A percentile compares a stretch with the other conserved stretches of the same genome.
These are phyloP conservation scores for Drosophila busckii DNA, from an alignment of 1,140 invertebrate genomes.

Conservation along the genomic window DNA sequence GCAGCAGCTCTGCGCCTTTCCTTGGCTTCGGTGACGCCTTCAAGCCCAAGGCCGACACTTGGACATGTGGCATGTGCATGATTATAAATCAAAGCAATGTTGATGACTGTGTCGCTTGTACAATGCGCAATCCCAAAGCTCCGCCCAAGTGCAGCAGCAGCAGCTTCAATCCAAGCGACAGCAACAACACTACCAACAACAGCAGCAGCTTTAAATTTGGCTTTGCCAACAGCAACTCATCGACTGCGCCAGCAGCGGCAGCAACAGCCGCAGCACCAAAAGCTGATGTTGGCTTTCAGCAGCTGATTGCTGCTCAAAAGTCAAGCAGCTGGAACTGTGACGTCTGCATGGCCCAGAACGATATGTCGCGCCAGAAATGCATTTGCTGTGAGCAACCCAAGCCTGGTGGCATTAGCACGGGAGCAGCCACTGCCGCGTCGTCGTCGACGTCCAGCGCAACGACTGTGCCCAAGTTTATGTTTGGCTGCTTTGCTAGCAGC, in stretches of 20 bases:
- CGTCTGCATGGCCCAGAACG: constrained; percentile 84
- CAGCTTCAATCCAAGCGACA: constrained; percentile 19
- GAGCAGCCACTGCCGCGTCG: constrained; percentile 33
- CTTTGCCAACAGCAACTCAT: no score
- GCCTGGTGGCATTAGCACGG: constrained; percentile 73
- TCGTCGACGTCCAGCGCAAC: constrained; percentile 32
- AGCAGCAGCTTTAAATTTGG: constrained; percentile 8
- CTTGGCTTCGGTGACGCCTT: constrained; percentile 81
- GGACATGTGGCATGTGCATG: constrained; percentile 83
- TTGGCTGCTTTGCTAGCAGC: constrained; percentile 45
- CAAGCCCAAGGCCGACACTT: constrained; percentile 80
- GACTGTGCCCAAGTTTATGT: constrained; percentile 80
- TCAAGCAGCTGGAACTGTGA: constrained; percentile 84
- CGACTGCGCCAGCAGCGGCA: no score
- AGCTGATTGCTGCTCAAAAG: constrained; percentile 76
- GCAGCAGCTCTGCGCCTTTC: constrained; percentile 1
- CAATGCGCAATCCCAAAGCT: constrained; percentile 38
- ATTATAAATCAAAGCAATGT: constrained; percentile 81
- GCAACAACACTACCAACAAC: not conserved
- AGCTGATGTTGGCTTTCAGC: constrained; percentile 57
- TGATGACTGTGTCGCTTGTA: constrained; percentile 81
- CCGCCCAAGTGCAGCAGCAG: constrained; percentile 24
- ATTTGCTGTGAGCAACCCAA: constrained; percentile 85
- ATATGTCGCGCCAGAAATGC: constrained; percentile 81
- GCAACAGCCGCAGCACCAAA: constrained; percentile 29